Conservation (phyloP, 2,888 invertebrate species). For the Andrena haemorrhoa region DNA sequence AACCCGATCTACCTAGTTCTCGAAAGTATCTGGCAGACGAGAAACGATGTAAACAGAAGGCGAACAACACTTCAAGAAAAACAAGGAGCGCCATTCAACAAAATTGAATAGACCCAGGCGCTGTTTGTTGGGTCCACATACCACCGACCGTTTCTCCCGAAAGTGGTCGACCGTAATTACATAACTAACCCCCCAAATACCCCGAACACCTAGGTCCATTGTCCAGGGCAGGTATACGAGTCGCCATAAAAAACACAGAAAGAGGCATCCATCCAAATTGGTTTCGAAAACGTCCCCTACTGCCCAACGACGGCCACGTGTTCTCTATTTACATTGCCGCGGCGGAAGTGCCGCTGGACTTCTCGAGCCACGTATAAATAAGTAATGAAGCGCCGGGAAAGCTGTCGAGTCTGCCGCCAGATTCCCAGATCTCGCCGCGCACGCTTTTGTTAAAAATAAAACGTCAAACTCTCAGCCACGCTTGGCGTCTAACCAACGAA, state of each 20-base stretch:
- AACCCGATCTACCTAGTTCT: too few species aligned
- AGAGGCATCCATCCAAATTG: background rate
- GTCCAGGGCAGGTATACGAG: background rate
- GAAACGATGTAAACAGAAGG: too few species aligned
- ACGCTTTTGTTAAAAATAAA: background rate
- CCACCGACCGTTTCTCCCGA: background rate
- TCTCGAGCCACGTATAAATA: conserved; percentile 25
- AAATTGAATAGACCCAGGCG: background rate
- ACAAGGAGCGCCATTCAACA: background rate
- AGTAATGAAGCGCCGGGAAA: background rate
- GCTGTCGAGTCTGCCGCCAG: background rate
- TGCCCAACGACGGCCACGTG: background rate
- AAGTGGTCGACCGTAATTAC: background rate
- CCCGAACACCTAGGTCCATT: background rate
- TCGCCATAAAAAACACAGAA: background rate
- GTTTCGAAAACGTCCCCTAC: background rate
- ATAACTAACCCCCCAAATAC: background rate
- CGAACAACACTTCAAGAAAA: background rate
- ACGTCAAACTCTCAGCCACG: background rate
- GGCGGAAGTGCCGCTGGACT: conserved; percentile 19
- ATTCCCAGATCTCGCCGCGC: background rate
- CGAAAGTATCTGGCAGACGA: too few species aligned
- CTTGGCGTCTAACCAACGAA: background rate
- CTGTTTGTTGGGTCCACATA: background rate
- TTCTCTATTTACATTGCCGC: conserved; percentile 10